A percentile compares a stretch with the other conserved stretches of the same genome.
Evolutionary conservation across 2,888 invertebrate species (phyloP).

Genomic region (Pseudanteris insignis): DNA sequence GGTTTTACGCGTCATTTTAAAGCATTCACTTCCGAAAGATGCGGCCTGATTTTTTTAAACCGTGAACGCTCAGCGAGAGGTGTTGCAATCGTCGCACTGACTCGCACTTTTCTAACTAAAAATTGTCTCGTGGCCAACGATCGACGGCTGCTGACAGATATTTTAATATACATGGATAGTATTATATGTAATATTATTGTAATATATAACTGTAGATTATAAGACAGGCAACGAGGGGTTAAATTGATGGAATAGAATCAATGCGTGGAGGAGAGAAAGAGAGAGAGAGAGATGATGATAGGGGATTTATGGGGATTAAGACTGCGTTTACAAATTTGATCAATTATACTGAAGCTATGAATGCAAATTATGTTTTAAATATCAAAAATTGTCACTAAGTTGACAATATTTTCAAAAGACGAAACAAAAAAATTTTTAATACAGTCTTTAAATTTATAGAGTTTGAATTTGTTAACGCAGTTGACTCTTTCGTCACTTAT

Average conservation of each 20-base stretch:
- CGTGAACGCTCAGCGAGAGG: slow-evolving; percentile 30
- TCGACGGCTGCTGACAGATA: slow-evolving; percentile 54
- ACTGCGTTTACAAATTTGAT: slow-evolving; percentile 13
- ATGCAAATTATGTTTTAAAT: too few relatives aligned
- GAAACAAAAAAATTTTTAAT: neutral
- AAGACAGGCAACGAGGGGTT: slow-evolving; percentile 51
- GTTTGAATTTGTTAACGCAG: slow-evolving; percentile 14
- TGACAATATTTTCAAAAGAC: slow-evolving; percentile 8
- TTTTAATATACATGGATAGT: slow-evolving; percentile 66
- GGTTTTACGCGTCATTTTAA: neutral
- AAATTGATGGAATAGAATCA: slow-evolving; percentile 46
- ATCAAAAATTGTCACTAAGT: too few relatives aligned
- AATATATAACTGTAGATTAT: slow-evolving; percentile 61
- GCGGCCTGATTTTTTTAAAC: slow-evolving; percentile 20
- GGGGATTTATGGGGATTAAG: neutral
- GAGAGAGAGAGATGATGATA: too few relatives aligned
- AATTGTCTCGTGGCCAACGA: slow-evolving; percentile 47
- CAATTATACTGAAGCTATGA: too few relatives aligned
- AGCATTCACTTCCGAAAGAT: slow-evolving; percentile 9
- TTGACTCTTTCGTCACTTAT: slow-evolving; percentile 5
- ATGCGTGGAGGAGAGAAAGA: slow-evolving; percentile 47
- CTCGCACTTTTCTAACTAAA: slow-evolving; percentile 51
- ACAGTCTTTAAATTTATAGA: neutral
- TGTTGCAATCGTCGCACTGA: slow-evolving; percentile 4
- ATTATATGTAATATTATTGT: slow-evolving; percentile 67